Evolutionary conservation across 1,140 invertebrate genomes (phyloP).

Genomic region (Cydia splendana): DNA sequence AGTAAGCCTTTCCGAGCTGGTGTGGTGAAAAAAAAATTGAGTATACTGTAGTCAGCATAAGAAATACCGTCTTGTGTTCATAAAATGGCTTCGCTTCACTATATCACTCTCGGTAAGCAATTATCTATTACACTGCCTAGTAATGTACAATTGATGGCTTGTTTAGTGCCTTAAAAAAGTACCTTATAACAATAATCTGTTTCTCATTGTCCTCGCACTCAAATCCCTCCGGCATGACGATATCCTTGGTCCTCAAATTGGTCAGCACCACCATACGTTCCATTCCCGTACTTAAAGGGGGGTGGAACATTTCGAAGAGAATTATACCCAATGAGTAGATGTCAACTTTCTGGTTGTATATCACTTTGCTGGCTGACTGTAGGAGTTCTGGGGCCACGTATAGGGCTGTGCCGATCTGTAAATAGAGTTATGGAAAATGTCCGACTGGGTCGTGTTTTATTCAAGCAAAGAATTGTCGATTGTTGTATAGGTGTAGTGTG

Average conservation of each 20-base stretch:
- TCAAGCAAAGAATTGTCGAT: too few relatives aligned
- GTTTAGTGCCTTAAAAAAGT: conserved; percentile 28
- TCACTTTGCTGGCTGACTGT: conserved; percentile 83
- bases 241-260: conserved; percentile 59
- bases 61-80: too few relatives aligned
- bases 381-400: conserved; percentile 96
- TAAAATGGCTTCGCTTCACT: too few relatives aligned
- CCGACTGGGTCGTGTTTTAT: too few relatives aligned
- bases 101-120: too few relatives aligned
- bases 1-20: too few relatives aligned
- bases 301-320: conserved; percentile 96
- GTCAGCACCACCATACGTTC: conserved; percentile 88
- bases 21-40: too few relatives aligned
- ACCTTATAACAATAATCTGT: conserved; percentile 76
- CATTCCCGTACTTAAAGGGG: conserved; percentile 90
- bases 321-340: conserved; percentile 95
- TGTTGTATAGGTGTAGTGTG: background rate
- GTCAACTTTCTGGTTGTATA: conserved; percentile 97
- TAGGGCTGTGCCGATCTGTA: conserved; percentile 92
- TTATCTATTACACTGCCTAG: too few relatives aligned
- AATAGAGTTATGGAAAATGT: too few relatives aligned
- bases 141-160: too few relatives aligned
- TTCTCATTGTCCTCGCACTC: conserved; percentile 62
- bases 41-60: too few relatives aligned
- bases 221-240: conserved; percentile 70